These are phyloP conservation scores for Mizuhopecten yessoensis DNA, from an alignment of 1,140 invertebrate species.

Conservation along the genomic window DNA sequence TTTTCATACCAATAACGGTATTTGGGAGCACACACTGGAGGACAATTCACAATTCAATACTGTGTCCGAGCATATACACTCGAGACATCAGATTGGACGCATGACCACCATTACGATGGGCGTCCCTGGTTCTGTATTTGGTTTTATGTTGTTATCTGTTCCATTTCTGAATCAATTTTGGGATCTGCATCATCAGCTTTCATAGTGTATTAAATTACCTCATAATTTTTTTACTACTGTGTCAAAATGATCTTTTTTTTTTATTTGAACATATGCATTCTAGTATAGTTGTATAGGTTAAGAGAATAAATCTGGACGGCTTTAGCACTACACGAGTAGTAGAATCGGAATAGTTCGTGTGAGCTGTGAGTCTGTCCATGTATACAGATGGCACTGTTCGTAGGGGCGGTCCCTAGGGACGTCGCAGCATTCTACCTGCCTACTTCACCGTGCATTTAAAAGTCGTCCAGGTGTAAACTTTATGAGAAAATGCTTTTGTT, in stretches of 20 bases:
- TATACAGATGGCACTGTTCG: neutral
- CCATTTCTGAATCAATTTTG: no score
- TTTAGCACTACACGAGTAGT: neutral
- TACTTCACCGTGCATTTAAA: constrained; percentile 23
- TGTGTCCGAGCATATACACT: neutral
- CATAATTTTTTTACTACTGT: neutral
- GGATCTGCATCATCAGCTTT: no score
- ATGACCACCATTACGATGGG: neutral
- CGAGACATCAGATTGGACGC: neutral
- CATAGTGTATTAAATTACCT: no score
- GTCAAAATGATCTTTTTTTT: neutral
- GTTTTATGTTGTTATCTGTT: neutral
- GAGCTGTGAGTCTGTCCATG: neutral
- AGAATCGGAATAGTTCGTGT: neutral
- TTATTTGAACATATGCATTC: neutral
- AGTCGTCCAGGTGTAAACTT: constrained; percentile 32
- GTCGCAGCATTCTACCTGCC: neutral
- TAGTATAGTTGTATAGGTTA: neutral
- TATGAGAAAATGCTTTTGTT: constrained; percentile 29
- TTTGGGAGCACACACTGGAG: neutral
- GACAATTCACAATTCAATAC: neutral
- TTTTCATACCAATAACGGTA: neutral
- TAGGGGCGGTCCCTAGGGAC: neutral
- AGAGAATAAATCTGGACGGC: neutral
- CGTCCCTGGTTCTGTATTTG: neutral